A percentile compares a stretch with the other conserved stretches of the same genome.
Conservation (phyloP, 2,113 vertebrate genomes). For the Delphinus delphis region DNA sequence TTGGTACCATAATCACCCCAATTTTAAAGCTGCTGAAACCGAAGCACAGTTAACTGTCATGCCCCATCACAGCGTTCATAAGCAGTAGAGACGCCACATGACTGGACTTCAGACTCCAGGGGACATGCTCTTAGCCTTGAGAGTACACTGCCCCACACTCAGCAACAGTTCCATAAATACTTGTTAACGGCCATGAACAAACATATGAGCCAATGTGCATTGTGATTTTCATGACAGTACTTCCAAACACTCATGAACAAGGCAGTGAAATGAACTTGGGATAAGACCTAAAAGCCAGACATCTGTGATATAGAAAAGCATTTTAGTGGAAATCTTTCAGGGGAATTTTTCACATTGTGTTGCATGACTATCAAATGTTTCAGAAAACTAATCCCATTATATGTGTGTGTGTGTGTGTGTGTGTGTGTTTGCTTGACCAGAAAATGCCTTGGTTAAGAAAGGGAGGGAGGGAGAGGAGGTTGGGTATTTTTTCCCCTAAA, state of each 20-base stretch:
- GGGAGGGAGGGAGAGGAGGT: rapidly evolving
- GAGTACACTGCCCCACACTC: neutral
- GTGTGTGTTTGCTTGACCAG: neutral
- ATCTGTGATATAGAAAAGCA: neutral
- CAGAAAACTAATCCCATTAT: neutral
- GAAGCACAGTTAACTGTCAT: neutral
- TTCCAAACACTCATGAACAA: neutral
- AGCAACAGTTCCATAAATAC: neutral
- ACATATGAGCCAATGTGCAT: neutral
- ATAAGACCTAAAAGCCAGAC: neutral
- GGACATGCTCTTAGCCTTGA: neutral
- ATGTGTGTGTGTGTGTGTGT: neutral
- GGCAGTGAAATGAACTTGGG: neutral
- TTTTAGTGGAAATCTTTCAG: neutral
- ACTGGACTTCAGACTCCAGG: neutral
- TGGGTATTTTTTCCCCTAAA: neutral
- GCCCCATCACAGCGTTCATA: neutral
- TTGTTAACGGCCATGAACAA: neutral
- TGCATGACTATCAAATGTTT: neutral
- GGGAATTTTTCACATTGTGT: neutral
- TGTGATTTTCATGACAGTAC: neutral
- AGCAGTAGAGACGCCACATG: neutral
- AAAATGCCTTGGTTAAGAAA: constrained; percentile 33
- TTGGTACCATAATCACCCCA: neutral
- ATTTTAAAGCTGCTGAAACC: neutral